Evolutionary conservation across 2,113 vertebrate species (phyloP).

Genomic region (Oncorhynchus clarkii): DNA sequence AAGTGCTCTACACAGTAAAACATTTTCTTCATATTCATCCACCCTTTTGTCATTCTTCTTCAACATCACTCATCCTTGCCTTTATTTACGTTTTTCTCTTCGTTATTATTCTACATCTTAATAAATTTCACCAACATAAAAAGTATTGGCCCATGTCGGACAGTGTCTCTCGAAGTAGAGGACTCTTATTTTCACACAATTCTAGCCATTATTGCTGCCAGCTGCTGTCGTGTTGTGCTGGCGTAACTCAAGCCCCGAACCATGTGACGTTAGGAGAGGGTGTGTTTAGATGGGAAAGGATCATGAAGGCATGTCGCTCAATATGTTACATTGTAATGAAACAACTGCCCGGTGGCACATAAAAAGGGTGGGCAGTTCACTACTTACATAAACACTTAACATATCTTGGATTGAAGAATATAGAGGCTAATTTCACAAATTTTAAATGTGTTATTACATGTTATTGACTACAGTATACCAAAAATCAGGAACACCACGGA

Average conservation of each 20-base stretch:
- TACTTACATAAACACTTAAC: conserved; percentile 18
- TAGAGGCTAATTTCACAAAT: neutral
- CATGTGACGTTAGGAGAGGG: conserved; percentile 61
- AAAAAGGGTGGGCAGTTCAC: conserved; percentile 21
- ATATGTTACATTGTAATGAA: conserved; percentile 42
- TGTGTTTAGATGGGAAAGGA: conserved; percentile 61
- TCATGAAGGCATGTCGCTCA: conserved; percentile 32
- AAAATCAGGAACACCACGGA: too few species aligned
- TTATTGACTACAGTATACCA: neutral
- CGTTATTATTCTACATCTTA: too few species aligned
- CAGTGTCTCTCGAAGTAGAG: too few species aligned
- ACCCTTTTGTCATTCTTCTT: too few species aligned
- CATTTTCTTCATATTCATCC: too few species aligned
- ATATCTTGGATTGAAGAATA: neutral
- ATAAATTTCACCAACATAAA: too few species aligned
- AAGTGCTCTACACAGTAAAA: too few species aligned
- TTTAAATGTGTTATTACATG: neutral
- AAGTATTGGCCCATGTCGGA: too few species aligned
- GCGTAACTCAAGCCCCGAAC: conserved; percentile 27
- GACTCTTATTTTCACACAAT: too few species aligned
- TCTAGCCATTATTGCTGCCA: too few species aligned
- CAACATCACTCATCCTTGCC: neutral
- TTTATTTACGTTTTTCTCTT: neutral
- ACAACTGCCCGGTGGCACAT: conserved; percentile 56
- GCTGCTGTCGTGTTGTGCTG: neutral